A percentile compares a stretch with the other conserved stretches of the same genome.
These are phyloP conservation scores for Myrmophylax atrothorax DNA, from an alignment of 2,113 vertebrate species.

Conservation along the genomic window DNA sequence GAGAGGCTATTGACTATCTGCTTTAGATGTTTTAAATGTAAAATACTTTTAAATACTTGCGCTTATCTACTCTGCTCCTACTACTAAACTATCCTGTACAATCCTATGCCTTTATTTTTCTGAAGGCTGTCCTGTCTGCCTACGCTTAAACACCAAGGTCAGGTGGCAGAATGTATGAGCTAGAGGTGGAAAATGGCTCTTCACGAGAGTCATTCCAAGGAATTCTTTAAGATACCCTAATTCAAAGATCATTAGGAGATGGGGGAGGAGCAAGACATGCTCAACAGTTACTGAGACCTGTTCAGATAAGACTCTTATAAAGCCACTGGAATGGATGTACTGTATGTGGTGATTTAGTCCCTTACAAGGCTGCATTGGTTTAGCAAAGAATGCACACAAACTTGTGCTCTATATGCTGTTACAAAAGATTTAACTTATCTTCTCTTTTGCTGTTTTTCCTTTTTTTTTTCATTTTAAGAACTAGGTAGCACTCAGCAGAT, in stretches of 20 bases:
- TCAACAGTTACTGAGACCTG: neutral
- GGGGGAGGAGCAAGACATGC: neutral
- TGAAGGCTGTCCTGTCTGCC: neutral
- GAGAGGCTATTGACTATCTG: neutral
- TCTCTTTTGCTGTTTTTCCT: neutral
- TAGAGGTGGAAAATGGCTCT: neutral
- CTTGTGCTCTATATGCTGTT: neutral
- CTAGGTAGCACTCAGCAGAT: fast-evolving
- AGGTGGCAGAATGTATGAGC: neutral
- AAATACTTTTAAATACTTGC: neutral
- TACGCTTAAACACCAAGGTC: neutral
- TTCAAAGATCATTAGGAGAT: neutral
- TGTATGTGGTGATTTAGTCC: neutral
- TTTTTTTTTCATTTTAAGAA: neutral
- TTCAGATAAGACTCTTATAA: neutral
- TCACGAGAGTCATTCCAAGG: neutral
- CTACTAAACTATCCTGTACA: neutral
- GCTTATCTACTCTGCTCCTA: neutral
- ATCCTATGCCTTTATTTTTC: neutral
- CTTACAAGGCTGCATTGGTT: neutral
- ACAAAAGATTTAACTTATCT: neutral
- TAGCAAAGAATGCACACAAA: neutral
- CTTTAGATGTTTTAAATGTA: neutral
- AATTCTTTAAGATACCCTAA: neutral
- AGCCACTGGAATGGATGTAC: neutral